Conservation (phyloP, 2,888 invertebrate genomes). For the Conchocele bisecta region DNA sequence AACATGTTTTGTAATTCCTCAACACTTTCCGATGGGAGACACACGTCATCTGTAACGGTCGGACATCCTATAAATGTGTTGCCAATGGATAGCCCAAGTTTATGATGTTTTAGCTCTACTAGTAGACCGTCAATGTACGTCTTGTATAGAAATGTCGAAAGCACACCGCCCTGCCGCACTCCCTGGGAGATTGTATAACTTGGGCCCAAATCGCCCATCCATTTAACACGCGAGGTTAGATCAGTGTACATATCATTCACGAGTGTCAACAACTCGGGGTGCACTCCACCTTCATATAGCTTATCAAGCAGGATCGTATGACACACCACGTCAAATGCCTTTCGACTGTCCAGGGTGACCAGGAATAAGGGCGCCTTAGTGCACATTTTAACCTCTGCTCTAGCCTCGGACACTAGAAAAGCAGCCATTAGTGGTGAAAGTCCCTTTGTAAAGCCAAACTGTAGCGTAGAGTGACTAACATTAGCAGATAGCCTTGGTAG, state of each 20-base stretch:
- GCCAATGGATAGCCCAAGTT: background rate
- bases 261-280: background rate
- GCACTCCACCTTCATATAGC: background rate
- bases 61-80: background rate
- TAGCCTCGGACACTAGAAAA: background rate
- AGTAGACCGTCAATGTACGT: background rate
- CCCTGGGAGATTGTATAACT: background rate
- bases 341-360: background rate
- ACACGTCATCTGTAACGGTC: too few relatives aligned
- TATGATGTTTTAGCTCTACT: background rate
- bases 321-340: slow-evolving; percentile 2
- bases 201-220: background rate
- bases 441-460: slow-evolving; percentile 2
- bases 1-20: too few relatives aligned
- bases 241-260: slow-evolving; percentile 1
- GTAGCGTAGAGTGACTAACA: background rate
- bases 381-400: background rate
- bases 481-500: background rate
- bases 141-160: background rate
- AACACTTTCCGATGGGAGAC: too few relatives aligned
- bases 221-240: background rate
- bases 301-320: background rate
- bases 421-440: background rate
- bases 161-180: background rate
- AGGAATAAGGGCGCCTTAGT: background rate